Evolutionary conservation across 1,140 invertebrate species (phyloP).

Genomic region (Monomorium pharaonis): DNA sequence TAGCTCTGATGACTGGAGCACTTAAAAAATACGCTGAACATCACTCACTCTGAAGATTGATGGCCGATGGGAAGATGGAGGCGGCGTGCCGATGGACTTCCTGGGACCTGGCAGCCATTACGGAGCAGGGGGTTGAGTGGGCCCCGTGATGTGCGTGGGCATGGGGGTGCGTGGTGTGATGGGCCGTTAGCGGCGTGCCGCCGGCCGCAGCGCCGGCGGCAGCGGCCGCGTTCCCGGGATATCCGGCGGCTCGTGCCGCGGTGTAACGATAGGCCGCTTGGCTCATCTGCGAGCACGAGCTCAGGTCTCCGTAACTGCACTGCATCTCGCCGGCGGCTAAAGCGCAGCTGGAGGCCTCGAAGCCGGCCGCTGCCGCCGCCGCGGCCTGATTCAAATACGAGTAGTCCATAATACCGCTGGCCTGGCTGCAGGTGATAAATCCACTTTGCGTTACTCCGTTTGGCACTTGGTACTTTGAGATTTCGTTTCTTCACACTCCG

Average conservation of each 20-base stretch:
- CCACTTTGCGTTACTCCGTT: conserved; percentile 1
- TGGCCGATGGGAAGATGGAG: conserved; percentile 88
- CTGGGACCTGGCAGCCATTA: conserved; percentile 86
- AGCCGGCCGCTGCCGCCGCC: conserved; percentile 86
- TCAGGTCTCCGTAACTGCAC: conserved; percentile 93
- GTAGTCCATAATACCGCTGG: conserved; percentile 87
- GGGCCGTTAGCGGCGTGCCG: conserved; percentile 80
- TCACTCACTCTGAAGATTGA: conserved; percentile 88
- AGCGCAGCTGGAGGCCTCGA: conserved; percentile 89
- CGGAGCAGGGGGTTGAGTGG: conserved; percentile 85
- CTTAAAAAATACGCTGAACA: neutral
- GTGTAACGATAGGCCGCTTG: conserved; percentile 90
- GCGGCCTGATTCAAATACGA: conserved; percentile 90
- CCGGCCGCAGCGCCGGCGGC: conserved; percentile 78
- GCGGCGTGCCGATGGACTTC: conserved; percentile 86
- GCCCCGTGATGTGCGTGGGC: conserved; percentile 83
- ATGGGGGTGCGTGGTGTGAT: conserved; percentile 84
- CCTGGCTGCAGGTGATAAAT: neutral
- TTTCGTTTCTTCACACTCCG: neutral
- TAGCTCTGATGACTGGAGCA: neutral
- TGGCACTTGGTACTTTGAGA: conserved; percentile 17
- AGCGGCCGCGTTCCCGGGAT: conserved; percentile 80
- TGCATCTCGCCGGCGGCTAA: conserved; percentile 89
- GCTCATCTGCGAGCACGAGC: conserved; percentile 94
- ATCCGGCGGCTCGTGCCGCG: conserved; percentile 85